Evolutionary conservation across 1,140 invertebrate genomes (phyloP).

Genomic region (Hypothenemus hampei): DNA sequence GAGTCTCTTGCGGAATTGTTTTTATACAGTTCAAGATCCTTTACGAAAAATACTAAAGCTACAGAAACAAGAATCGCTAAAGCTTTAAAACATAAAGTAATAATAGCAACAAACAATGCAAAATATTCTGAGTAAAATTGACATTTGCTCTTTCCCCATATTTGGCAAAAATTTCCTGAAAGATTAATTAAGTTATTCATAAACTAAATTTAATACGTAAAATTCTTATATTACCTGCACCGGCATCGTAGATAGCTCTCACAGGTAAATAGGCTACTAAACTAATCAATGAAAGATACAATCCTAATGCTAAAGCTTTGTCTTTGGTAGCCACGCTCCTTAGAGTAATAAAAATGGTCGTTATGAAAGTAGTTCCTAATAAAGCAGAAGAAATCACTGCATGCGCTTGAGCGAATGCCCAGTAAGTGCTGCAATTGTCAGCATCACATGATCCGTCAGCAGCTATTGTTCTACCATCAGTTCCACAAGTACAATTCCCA

Average conservation of each 20-base stretch:
- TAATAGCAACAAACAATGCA: constrained; percentile 29
- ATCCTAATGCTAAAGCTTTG: constrained; percentile 56
- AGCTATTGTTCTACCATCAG: constrained; percentile 39
- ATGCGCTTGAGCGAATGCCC: constrained; percentile 53
- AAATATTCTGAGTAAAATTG: constrained; percentile 33
- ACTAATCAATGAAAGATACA: constrained; percentile 49
- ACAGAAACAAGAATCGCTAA: constrained; percentile 26
- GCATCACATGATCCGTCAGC: constrained; percentile 54
- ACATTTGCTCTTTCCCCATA: constrained; percentile 25
- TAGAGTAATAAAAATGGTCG: constrained; percentile 53
- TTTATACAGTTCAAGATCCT: constrained; percentile 23
- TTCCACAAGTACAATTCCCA: constrained; percentile 51
- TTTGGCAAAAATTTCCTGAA: constrained; percentile 28
- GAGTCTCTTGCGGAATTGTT: constrained; percentile 7
- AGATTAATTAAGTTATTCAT: constrained; percentile 1
- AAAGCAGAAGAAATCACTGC: constrained; percentile 44
- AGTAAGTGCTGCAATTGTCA: constrained; percentile 48
- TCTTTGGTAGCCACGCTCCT: constrained; percentile 52
- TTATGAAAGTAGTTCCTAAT: constrained; percentile 49
- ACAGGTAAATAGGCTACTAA: constrained; percentile 53
- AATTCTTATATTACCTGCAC: constrained; percentile 44
- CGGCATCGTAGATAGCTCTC: constrained; percentile 51
- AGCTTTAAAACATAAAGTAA: constrained; percentile 31
- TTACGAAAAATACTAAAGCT: constrained; percentile 18
- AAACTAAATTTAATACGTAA: not conserved